Percentiles rank a stretch among this genome's conserved stretches.
Evolutionary conservation across 1,140 invertebrate genomes (phyloP).

Genomic region (Caenorhabditis tropicalis): DNA sequence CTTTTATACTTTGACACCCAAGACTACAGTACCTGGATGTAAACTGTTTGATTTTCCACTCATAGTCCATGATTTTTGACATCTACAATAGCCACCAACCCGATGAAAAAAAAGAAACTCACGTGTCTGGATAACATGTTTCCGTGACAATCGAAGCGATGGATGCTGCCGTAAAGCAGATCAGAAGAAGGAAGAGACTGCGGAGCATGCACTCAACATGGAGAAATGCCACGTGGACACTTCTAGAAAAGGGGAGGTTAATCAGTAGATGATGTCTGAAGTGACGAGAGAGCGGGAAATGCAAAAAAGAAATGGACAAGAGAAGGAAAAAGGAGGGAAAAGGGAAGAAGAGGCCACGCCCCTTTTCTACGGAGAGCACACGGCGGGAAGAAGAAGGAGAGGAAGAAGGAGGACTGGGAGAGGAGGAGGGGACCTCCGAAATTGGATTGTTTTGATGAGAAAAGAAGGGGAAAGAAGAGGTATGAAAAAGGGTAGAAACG

Average conservation of each 20-base stretch:
- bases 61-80: background rate
- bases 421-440: background rate
- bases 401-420: too few relatives aligned
- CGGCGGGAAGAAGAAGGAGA: too few relatives aligned
- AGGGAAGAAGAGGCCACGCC: background rate
- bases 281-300: too few relatives aligned
- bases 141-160: slow-evolving; percentile 21
- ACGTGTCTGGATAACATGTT: slow-evolving; percentile 35
- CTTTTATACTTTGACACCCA: too few relatives aligned
- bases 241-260: background rate
- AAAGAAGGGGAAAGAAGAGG: background rate
- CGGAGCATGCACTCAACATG: slow-evolving; percentile 29
- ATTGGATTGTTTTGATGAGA: slow-evolving; percentile 38
- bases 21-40: too few relatives aligned
- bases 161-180: background rate
- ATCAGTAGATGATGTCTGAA: too few relatives aligned
- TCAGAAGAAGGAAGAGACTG: background rate
- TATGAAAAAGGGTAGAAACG: background rate
- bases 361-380: background rate
- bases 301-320: background rate
- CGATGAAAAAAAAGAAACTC: background rate
- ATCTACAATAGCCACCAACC: background rate
- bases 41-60: background rate
- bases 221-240: slow-evolving; percentile 17
- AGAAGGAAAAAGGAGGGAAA: background rate